Evolutionary conservation across 2,888 invertebrate genomes (phyloP), one percentile per base, ranked within the genome.

Genomic region (Luperina testacea): DNA sequence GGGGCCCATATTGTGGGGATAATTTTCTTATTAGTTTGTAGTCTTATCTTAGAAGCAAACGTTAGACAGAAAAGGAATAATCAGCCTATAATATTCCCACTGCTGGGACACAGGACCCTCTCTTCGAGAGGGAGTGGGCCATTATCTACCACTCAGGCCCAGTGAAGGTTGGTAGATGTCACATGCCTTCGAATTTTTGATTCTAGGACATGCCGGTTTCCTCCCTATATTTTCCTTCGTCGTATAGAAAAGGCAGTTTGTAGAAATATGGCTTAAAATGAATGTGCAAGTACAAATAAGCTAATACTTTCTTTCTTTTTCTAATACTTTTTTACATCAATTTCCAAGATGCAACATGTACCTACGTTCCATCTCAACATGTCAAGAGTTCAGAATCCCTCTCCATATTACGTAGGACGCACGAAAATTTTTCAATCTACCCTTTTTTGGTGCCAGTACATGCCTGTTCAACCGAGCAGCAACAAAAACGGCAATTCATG

Each of bases 391-490:
- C 80, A 85, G 78, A 87, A 81, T 82, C 70, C 70, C 61, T 15
- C 63, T 38, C 75, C 67, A 79, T 82, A 82, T 86, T 85, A 84
- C 78, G 78, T 48, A 80, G 81, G 69, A 90, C 90, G 88, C 88
- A 81, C 67, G 90, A 82, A 89, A 85, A 90, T 90, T 90, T 90
- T 89, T 87, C 89, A 90, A 90, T 90, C 88, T 89, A 89, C 88
- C 87, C 87, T 88, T 85, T 51, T 81, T 78, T 63, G 72, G 80
- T 80, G 83, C 64, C 72, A 80, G 64, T 63, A 84, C 90, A 85
- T 87, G 85, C 87, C 88, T 85, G 88, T 84, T 80, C 78, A 89
- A 83, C 89, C 85, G 87, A 86, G 89, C 90, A 89, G 79, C 83
- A 85, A 87, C 87, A 84, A 89, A 90, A 91, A 89, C 80, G 83